phyloP scores from a whole-genome alignment of 30 jellyfish, hydroid and myxozoan genomes.

The Turritopsis dohrnii region DNA sequence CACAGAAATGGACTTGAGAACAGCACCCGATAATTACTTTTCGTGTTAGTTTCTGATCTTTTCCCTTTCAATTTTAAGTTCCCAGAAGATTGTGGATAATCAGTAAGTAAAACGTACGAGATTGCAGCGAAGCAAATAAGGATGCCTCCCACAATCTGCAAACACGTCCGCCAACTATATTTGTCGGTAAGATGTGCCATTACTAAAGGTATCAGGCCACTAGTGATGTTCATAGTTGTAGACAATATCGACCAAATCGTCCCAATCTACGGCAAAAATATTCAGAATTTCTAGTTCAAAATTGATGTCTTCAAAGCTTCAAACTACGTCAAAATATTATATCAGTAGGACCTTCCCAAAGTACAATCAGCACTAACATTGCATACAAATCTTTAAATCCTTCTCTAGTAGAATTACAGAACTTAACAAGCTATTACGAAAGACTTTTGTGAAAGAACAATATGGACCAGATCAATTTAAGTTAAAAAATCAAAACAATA shows the following conservation, averaged over 20 bases:
- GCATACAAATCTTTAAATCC: no score
- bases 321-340: no score
- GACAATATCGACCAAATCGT: slow-evolving; percentile 37
- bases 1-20: slow-evolving; percentile 20
- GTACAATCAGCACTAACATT: no score
- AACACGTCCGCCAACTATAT: slow-evolving; percentile 27
- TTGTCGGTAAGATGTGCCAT: slow-evolving; percentile 25
- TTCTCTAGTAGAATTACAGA: no score
- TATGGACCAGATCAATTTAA: no score
- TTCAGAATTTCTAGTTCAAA: not conserved
- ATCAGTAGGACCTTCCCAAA: no score
- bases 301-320: no score
- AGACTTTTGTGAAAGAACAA: not conserved
- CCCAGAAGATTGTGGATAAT: not conserved
- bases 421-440: no score
- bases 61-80: not conserved
- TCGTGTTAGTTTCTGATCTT: not conserved
- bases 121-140: slow-evolving; percentile 1
- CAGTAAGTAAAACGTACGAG: slow-evolving; percentile 3
- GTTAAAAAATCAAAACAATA: no score
- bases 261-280: slow-evolving; percentile 20
- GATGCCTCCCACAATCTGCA: slow-evolving; percentile 16
- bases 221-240: slow-evolving; percentile 31
- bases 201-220: slow-evolving; percentile 26
- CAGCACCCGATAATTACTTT: not conserved